Conservation (phyloP, 2,113 vertebrate genomes). For the Tragelaphus strepsiceros region DNA sequence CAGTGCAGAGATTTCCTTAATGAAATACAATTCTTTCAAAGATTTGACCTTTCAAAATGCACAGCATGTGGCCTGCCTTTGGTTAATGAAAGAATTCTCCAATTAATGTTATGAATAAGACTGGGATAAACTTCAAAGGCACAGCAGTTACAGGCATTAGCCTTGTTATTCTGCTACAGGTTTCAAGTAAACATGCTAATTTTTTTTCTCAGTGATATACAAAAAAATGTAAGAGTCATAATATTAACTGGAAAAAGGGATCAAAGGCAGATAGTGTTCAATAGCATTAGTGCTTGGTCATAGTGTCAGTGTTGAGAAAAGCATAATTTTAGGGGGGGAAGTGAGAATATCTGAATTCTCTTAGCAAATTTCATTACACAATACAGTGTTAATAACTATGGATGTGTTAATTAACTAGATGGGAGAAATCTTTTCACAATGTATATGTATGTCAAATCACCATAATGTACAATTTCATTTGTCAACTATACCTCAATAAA, state of each 20-base stretch:
- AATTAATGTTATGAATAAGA: slow-evolving; percentile 13
- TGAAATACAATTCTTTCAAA: slow-evolving; percentile 16
- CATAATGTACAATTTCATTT: neutral
- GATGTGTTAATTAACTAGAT: neutral
- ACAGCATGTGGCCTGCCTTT: neutral
- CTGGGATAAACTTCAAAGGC: neutral
- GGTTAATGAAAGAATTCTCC: slow-evolving; percentile 12
- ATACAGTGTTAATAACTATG: neutral
- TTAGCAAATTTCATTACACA: neutral
- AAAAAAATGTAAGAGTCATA: neutral
- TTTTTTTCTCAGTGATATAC: neutral
- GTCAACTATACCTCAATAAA: neutral
- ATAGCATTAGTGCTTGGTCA: neutral
- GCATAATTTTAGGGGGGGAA: neutral
- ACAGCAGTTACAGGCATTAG: neutral
- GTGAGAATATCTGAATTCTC: neutral
- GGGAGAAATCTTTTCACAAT: neutral
- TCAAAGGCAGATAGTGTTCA: neutral
- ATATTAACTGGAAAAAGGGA: neutral
- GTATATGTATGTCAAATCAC: neutral
- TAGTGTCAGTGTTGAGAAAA: neutral
- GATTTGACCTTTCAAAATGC: slow-evolving; percentile 46
- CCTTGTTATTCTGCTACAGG: neutral
- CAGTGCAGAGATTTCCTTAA: neutral
- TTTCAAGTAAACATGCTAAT: slow-evolving; percentile 5